These are phyloP conservation scores for Caerostris darwini DNA, from an alignment of 1,140 invertebrate genomes.

Conservation along the genomic window DNA sequence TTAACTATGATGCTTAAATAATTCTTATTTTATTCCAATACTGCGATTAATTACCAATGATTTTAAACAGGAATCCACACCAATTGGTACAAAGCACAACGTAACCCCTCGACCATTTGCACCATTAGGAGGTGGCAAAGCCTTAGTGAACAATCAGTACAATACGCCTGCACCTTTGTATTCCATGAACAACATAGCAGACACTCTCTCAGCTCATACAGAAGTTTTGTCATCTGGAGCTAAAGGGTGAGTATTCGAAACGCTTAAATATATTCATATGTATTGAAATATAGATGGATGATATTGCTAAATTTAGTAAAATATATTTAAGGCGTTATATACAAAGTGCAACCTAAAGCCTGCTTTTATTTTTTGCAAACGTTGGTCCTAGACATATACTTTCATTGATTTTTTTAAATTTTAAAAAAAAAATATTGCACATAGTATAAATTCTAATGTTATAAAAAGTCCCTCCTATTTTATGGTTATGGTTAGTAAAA, in stretches of 20 bases:
- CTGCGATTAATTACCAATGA: not conserved
- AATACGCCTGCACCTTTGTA: conserved; percentile 97
- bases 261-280: too few relatives aligned
- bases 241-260: conserved; percentile 88
- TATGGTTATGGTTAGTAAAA: too few relatives aligned
- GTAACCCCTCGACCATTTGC: conserved; percentile 91
- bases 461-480: too few relatives aligned
- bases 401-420: too few relatives aligned
- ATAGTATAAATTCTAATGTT: too few relatives aligned
- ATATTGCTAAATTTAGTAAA: too few relatives aligned
- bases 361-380: too few relatives aligned
- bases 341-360: too few relatives aligned
- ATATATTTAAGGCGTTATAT: too few relatives aligned
- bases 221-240: conserved; percentile 95
- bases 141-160: conserved; percentile 97
- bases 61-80: conserved; percentile 61
- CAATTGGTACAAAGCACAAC: conserved; percentile 93
- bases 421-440: too few relatives aligned
- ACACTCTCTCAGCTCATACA: conserved; percentile 96
- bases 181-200: conserved; percentile 96
- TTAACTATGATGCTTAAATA: not conserved
- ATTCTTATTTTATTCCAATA: not conserved
- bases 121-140: conserved; percentile 80
- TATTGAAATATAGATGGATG: too few relatives aligned
- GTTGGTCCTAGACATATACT: too few relatives aligned